Evolutionary conservation across 2,888 invertebrate genomes (phyloP), one percentile per base, ranked within the genome.

Genomic region (Lasioglossum zephyrum): DNA sequence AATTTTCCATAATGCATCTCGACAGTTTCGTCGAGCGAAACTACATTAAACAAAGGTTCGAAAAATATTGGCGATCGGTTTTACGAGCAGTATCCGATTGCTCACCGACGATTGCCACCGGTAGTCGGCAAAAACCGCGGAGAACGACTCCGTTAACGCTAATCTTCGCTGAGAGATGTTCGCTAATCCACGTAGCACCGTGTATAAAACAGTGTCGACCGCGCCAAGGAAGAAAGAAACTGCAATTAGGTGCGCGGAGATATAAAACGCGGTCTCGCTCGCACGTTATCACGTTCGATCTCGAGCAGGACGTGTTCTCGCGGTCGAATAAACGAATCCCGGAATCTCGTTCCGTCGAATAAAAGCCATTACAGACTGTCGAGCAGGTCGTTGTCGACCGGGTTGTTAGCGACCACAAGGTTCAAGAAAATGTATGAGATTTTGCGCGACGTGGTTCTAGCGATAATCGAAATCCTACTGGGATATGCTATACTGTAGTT

Each of bases 181-280:
- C 41, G 41, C 69, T 70, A 70, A 70, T 70, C 41, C 69, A n/a
- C n/a, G 22, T 0, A 11, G 69, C 5, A 41, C 13, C 22, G 36
- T n/a, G 69, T 41, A 44, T 44, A 70, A 70, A 70, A 70, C 69
- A 70, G 69, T n/a, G 69, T n/a, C 11, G 22, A n/a, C 13, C 39
- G n/a, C 4, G 8, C 36, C 1, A n/a, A 3, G n/a, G 57, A 57
- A 57, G 57, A 70, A 66, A 53, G 63, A 26, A 49, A 60, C n/a
- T 16, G 31, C 84, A 79, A 89, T 89, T 84, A 86, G 49, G 60
- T 66, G 31, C 16, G 44, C 36, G 39, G n/a, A 13, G 26, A 69
- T 57, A 66, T 79, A 73, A 85, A 87, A 77, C n/a, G 22, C 49
- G n/a, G n/a, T n/a, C 57, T 57, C 57, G 57, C 57, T n/a, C n/a